Conservation (phyloP, 2,888 invertebrate genomes). For the Panorpa germanica region DNA sequence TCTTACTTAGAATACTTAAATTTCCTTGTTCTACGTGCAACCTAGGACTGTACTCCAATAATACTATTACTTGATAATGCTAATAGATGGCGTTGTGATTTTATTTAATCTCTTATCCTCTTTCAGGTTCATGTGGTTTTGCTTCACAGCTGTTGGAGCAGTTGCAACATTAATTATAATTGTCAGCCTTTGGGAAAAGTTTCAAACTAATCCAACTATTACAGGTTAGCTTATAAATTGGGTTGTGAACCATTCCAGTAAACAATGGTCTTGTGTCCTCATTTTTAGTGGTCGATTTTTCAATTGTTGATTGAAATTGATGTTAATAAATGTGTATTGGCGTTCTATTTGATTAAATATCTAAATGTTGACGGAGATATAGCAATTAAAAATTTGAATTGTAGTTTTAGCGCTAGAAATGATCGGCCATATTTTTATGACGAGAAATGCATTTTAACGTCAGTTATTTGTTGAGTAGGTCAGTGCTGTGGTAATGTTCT, state of each 20-base stretch:
- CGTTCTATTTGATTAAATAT: too few species aligned
- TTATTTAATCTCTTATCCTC: slow-evolving; percentile 8
- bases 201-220: slow-evolving; percentile 68
- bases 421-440: too few species aligned
- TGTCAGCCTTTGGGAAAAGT: slow-evolving; percentile 61
- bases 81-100: too few species aligned
- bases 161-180: slow-evolving; percentile 57
- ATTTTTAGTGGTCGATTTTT: slow-evolving; percentile 1
- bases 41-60: too few species aligned
- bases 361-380: too few species aligned
- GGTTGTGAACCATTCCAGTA: neutral
- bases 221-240: slow-evolving; percentile 45
- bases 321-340: slow-evolving; percentile 5
- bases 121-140: slow-evolving; percentile 61
- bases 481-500: too few species aligned
- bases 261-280: neutral
- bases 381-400: too few species aligned
- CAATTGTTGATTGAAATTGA: neutral
- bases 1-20: slow-evolving; percentile 1
- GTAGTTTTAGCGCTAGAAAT: too few species aligned
- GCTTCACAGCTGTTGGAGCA: slow-evolving; percentile 47
- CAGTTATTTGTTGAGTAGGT: too few species aligned
- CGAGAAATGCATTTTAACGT: too few species aligned
- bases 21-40: too few species aligned
- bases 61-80: too few species aligned